Conservation (phyloP, 2,797 vertebrate genomes). For the Pseudotriccus pelzelni region DNA sequence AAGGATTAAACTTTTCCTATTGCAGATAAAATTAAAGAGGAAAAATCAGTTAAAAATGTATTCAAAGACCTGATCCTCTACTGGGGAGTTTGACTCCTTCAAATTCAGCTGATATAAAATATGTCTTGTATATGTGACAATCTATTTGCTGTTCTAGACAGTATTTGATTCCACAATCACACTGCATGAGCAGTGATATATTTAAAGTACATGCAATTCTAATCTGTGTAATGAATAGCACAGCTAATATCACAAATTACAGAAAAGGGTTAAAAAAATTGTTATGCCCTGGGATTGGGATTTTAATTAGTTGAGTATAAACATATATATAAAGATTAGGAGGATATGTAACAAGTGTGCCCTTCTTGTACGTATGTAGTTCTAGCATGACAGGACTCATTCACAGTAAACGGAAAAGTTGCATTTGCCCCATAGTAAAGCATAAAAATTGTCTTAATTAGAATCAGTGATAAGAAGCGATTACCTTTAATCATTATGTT, state of each 20-base stretch:
- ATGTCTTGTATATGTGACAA: neutral
- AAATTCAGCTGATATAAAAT: neutral
- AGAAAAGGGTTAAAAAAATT: neutral
- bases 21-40: neutral
- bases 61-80: neutral
- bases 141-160: neutral
- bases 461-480: neutral
- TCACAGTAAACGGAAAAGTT: neutral
- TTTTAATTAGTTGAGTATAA: neutral
- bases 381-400: neutral
- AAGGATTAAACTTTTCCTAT: neutral
- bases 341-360: neutral
- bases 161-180: neutral
- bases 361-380: neutral
- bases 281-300: neutral
- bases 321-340: neutral
- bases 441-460: neutral
- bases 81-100: neutral
- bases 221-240: neutral
- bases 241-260: neutral
- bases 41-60: neutral
- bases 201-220: neutral
- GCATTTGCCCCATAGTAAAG: accelerated
- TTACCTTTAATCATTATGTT: neutral
- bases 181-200: neutral